Evolutionary conservation across 2,113 vertebrate species (phyloP).

Genomic region (Polypterus senegalus): DNA sequence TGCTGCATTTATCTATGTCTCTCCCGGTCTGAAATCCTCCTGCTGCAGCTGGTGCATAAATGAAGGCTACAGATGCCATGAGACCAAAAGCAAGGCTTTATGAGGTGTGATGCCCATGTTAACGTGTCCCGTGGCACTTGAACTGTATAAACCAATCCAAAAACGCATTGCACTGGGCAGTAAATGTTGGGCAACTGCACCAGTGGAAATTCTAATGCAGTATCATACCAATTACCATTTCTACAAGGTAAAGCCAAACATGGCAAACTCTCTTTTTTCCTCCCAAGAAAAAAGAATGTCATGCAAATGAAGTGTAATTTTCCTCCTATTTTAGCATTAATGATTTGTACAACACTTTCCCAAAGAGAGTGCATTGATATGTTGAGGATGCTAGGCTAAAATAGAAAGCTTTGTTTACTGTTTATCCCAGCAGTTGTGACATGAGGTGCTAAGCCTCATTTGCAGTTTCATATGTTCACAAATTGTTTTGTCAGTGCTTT

Average conservation of each 20-base stretch:
- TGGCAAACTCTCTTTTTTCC: neutral
- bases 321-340: neutral
- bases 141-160: slow-evolving; percentile 10
- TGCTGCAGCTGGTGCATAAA: slow-evolving; percentile 13
- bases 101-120: slow-evolving; percentile 9
- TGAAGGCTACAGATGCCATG: slow-evolving; percentile 11
- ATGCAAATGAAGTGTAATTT: neutral
- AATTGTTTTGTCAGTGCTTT: no score
- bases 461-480: no score
- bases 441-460: no score
- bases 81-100: slow-evolving; percentile 11
- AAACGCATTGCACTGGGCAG: slow-evolving; percentile 11
- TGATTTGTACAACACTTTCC: slow-evolving; percentile 6
- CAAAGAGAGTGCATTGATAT: neutral
- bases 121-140: slow-evolving; percentile 11
- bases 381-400: no score
- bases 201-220: neutral
- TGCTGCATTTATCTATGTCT: slow-evolving; percentile 3
- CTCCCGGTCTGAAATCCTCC: neutral
- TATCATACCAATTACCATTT: slow-evolving; percentile 1
- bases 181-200: slow-evolving; percentile 9
- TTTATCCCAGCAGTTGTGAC: no score
- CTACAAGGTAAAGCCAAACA: neutral
- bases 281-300: neutral
- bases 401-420: no score